Base-by-base conservation (phyloP, 2,113 vertebrate genomes). In the Leptocoma aspasia region DNA sequence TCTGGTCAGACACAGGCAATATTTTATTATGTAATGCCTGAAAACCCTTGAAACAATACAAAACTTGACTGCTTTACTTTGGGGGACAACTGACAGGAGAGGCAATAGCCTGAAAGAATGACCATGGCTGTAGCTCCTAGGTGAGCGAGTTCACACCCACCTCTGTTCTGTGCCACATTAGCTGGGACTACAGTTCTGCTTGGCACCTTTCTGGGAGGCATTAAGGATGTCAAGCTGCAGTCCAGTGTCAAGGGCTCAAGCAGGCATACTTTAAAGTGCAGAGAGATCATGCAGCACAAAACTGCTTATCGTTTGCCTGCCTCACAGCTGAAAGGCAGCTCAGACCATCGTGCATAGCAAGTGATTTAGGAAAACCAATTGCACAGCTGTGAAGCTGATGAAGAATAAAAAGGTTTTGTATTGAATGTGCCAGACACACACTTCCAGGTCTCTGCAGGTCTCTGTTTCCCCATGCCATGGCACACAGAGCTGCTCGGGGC, bases 371-470 rank as follows among this genome's bases (percentile, higher is more conserved):
- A 86, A 93, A 84, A 77, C 56, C 10, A 81, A 56, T 17, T 75
- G 72, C 65, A 56, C 0, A 3, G 22, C 53, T 91, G 57, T 45
- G 60, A 64, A 37, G 10, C n/a, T 64, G 65, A 50, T 82, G 61
- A 27, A 65, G 23, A 73, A 52, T 41, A 27, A 44, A 64, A 37
- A 6, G 4, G 11, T 31, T 44, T 39, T 31, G 5, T 63, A 60
- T 21, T 39, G 24, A 41, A 42, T 10, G 15, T n/a, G 47, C 66
- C 3, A 2, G 35, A 37, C 8, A 17, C 17, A 11, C 1, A 0
- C 11, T 80, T 77, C 13, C 10, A 63, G 54, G 42, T 86, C 59
- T 22, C 15, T 0, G 0, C 10, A 63, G 54, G 42, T 86, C 59
- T 22, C 15, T 0, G 0, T 61, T 83, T 91, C 59, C 35, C 42